Evolutionary conservation across 35 echinoderm and acorn worm species (phyloP), one percentile per base, ranked within the genome.

Genomic region (Ophioderma brevispina): DNA sequence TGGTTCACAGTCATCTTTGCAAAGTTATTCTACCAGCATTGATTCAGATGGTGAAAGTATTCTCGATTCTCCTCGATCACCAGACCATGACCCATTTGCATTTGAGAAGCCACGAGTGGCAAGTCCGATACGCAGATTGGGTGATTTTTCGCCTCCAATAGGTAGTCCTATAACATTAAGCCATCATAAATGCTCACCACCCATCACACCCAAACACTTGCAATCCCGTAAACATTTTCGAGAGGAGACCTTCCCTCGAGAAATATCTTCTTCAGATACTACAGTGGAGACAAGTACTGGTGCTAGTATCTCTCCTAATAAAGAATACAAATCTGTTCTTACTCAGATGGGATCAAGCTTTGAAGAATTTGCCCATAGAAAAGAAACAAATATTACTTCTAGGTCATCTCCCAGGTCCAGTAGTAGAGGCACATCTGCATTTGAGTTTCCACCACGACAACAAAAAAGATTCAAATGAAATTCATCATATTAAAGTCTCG

Each of bases 131-230:
- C 92, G 87, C n/a, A 85, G 87, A 87, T 78, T 90, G 3, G 79
- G 75, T n/a, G 91, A 96, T 32, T 80, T 92, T 32, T 80, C 86
- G 4, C 92, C 94, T 33, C 94, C 94, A 64, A 76, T 76, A 31
- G 84, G 84, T 5, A 92, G 90, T 82, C 87, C 90, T n/a, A 84
- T 93, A 52, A 87, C 90, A 33, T 93, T 96, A 70, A 1, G 59
- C n/a, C 59, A 70, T 70, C 59, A 70, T 70, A 70, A 70, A 25
- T 70, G 15, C 36, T 96, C 94, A 28, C 94, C 94, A 52, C 94
- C 94, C 17, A 84, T 92, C 36, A 96, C 94, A 0, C 94, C 94
- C 0, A 96, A 96, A 40, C 82, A 89, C 70, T 35, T 85, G 14
- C n/a, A 34, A 0, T 52, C 52, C 35, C 49, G 32, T n/a, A 85